Conservation (phyloP, 2,797 vertebrate species). For the Pseudomugil tenellus region DNA sequence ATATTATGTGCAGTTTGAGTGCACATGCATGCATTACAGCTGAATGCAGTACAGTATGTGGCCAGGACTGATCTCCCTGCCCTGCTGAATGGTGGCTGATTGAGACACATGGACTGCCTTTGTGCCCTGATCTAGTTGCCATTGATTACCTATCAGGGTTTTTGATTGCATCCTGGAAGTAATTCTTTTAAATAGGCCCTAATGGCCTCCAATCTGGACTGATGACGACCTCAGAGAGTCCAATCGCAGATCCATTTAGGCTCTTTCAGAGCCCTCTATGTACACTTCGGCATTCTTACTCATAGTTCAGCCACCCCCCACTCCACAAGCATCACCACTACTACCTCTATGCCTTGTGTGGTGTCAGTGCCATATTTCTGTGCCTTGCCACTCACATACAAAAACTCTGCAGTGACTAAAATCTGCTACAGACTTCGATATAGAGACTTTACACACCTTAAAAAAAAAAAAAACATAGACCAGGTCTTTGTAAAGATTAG, state of each 20-base stretch:
- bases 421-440: slow-evolving; percentile 22
- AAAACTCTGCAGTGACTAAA: slow-evolving; percentile 32
- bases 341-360: slow-evolving; percentile 45
- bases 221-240: slow-evolving; percentile 81
- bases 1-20: slow-evolving; percentile 21
- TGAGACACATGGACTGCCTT: slow-evolving; percentile 82
- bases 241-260: slow-evolving; percentile 82
- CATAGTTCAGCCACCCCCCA: slow-evolving; percentile 51
- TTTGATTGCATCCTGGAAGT: slow-evolving; percentile 86
- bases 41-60: slow-evolving; percentile 61
- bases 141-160: slow-evolving; percentile 86
- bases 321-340: slow-evolving; percentile 25
- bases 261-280: slow-evolving; percentile 76
- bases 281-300: slow-evolving; percentile 67
- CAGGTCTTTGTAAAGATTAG: slow-evolving; percentile 22
- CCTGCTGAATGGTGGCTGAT: slow-evolving; percentile 81
- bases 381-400: slow-evolving; percentile 7
- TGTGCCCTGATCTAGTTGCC: slow-evolving; percentile 83
- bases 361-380: slow-evolving; percentile 42
- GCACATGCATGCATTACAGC: slow-evolving; percentile 30
- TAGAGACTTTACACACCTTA: slow-evolving; percentile 7
- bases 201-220: slow-evolving; percentile 82
- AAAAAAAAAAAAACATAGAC: background rate
- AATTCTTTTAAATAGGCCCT: slow-evolving; percentile 86
- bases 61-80: slow-evolving; percentile 73